Evolutionary conservation across 2,113 vertebrate species (phyloP).

Genomic region (Pseudorectes ferrugineus): DNA sequence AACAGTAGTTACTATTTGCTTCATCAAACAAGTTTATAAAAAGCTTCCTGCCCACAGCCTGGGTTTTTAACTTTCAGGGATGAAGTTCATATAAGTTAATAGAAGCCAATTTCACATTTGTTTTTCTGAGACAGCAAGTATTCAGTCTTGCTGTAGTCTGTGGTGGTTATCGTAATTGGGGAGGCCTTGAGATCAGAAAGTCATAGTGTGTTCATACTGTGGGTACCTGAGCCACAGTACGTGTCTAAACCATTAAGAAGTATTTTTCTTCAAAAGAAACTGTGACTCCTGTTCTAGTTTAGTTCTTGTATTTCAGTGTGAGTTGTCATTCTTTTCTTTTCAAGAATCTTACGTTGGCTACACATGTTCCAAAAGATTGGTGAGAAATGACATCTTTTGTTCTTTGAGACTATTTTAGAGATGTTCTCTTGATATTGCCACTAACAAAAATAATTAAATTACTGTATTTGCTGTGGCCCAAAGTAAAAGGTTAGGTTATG

Average conservation of each 20-base stretch:
- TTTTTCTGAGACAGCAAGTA: neutral
- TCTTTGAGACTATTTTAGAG: neutral
- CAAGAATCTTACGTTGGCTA: neutral
- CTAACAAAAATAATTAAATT: neutral
- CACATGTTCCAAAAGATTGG: neutral
- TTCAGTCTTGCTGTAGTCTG: neutral
- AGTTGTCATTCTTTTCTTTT: neutral
- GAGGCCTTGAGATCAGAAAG: neutral
- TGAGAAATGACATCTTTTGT: neutral
- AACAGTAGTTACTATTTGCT: neutral
- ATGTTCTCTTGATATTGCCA: neutral
- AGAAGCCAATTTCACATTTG: neutral
- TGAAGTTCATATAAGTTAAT: neutral
- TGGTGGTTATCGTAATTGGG: neutral
- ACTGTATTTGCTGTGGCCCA: neutral
- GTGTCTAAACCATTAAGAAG: neutral
- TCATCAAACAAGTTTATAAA: neutral
- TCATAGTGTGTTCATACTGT: neutral
- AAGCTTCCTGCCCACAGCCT: neutral
- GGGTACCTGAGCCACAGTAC: neutral
- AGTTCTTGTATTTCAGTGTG: neutral
- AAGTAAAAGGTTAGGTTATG: neutral
- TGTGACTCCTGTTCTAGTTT: neutral
- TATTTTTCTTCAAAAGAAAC: neutral
- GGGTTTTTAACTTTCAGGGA: neutral